phyloP scores from a whole-genome alignment of 2,888 invertebrate species.

The Julus scandinavius region DNA sequence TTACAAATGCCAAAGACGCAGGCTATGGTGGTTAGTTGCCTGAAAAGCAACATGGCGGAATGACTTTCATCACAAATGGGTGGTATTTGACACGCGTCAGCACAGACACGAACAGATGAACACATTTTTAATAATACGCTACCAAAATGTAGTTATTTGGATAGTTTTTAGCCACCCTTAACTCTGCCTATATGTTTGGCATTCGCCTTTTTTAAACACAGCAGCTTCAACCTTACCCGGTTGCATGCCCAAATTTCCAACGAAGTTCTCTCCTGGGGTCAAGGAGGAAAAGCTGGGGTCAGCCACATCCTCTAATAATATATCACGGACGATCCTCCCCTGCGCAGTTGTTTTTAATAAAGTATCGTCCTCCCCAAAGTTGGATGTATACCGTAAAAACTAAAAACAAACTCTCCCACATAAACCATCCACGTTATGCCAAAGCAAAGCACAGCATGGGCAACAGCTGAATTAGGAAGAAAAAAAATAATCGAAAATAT shows the following conservation, averaged over 20 bases:
- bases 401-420: constrained; percentile 10
- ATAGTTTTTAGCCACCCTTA: neutral
- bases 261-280: neutral
- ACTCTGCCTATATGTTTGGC: neutral
- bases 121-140: neutral
- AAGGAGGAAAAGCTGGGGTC: constrained; percentile 1
- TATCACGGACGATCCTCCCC: constrained; percentile 5
- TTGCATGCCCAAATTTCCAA: neutral
- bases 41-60: too few species aligned
- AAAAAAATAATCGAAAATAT: neutral
- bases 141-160: neutral
- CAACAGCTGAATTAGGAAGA: neutral
- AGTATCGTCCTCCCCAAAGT: neutral
- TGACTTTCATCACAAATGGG: too few species aligned
- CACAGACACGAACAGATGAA: too few species aligned
- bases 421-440: neutral
- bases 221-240: neutral
- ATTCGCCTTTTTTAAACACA: too few species aligned
- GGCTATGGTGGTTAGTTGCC: too few species aligned
- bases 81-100: too few species aligned
- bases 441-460: constrained; percentile 11
- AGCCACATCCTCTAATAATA: constrained; percentile 18
- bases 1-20: too few species aligned
- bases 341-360: constrained; percentile 3
- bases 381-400: neutral